Conservation (phyloP, 2,113 vertebrate genomes). For the Marcusenius ussheri region DNA sequence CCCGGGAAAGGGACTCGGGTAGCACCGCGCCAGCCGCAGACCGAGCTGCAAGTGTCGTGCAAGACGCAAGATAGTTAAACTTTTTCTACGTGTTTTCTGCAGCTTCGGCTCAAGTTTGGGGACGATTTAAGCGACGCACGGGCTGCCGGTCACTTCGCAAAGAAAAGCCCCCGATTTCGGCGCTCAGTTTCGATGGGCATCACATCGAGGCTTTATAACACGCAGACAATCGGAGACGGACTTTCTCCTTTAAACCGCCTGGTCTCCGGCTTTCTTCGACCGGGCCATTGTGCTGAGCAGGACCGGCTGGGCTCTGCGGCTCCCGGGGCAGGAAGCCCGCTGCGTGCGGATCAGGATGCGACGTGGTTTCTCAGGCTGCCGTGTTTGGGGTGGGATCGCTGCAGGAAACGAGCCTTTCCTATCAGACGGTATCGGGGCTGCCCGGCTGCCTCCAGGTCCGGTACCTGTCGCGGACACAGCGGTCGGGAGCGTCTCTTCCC, state of each 20-base stretch:
- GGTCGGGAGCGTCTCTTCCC: neutral
- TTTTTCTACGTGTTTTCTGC: neutral
- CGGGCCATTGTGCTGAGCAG: conserved; percentile 20
- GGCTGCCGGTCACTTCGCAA: neutral
- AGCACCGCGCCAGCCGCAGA: neutral
- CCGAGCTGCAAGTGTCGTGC: neutral
- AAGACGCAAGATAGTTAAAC: no score
- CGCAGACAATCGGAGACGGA: neutral
- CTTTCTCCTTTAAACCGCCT: neutral
- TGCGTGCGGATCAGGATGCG: conserved; percentile 41
- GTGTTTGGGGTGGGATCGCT: conserved; percentile 32
- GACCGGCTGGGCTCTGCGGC: neutral
- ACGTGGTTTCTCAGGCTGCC: conserved; percentile 39
- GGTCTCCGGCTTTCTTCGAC: conserved; percentile 31
- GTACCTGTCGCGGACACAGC: neutral
- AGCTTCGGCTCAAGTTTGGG: neutral
- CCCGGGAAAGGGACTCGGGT: neutral
- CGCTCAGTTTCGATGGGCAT: neutral
- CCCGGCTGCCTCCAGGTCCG: neutral
- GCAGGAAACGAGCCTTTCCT: conserved; percentile 15
- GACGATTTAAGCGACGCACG: neutral
- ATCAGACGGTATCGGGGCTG: conserved; percentile 34
- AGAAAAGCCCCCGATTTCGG: neutral
- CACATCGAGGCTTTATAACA: neutral
- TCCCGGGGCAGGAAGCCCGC: conserved; percentile 40